Evolutionary conservation across 1,140 invertebrate species (phyloP).

Genomic region (Rhizoglyphus robini): DNA sequence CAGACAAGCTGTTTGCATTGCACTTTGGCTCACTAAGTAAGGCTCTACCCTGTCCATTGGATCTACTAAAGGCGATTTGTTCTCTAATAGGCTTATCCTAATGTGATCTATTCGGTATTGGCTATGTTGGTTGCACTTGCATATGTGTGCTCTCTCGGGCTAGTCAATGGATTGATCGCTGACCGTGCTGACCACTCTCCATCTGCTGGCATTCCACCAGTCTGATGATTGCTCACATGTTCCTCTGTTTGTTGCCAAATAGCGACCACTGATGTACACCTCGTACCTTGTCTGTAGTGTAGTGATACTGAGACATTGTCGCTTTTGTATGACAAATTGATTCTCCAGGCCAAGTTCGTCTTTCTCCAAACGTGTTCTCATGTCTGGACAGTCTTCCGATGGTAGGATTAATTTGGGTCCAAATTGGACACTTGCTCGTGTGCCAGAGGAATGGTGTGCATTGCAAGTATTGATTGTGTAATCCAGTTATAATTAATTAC

Average conservation of each 20-base stretch:
- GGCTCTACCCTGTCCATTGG: too few species aligned
- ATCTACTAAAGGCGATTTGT: slow-evolving; percentile 7
- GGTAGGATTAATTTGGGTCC: not conserved
- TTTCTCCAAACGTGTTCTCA: too few species aligned
- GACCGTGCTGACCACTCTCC: not conserved
- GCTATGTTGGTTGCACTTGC: not conserved
- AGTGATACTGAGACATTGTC: too few species aligned
- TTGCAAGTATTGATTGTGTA: not conserved
- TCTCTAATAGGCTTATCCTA: slow-evolving; percentile 7
- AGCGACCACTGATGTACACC: not conserved
- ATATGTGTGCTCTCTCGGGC: too few species aligned
- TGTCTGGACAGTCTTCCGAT: not conserved
- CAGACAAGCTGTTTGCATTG: too few species aligned
- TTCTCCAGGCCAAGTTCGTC: not conserved
- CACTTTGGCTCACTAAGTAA: too few species aligned
- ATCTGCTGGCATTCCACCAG: not conserved
- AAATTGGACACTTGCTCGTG: not conserved
- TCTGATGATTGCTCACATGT: not conserved
- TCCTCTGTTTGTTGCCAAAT: not conserved
- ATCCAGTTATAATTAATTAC: slow-evolving; percentile 15
- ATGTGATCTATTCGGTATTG: slow-evolving; percentile 6
- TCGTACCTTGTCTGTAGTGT: too few species aligned
- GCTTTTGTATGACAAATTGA: not conserved
- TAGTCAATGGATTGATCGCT: not conserved
- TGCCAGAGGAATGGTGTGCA: not conserved